Evolutionary conservation across 2,113 vertebrate genomes (phyloP).

Genomic region (Perca schrenkii): DNA sequence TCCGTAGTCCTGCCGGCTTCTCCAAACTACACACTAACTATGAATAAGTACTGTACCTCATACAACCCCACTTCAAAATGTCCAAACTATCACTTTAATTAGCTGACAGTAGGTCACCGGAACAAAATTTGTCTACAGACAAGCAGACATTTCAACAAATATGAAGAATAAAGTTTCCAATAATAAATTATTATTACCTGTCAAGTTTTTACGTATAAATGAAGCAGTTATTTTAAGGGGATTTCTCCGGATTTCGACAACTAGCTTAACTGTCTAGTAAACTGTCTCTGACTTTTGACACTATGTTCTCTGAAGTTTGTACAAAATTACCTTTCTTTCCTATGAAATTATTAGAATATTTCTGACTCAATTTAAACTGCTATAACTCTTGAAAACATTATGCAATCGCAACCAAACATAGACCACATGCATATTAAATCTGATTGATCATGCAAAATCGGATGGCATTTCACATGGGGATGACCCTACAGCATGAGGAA

Average conservation of each 20-base stretch:
- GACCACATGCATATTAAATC: neutral
- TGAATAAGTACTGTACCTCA: no score
- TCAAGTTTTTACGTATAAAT: neutral
- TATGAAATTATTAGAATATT: neutral
- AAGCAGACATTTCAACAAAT: neutral
- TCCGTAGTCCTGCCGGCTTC: no score
- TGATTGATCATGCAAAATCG: neutral
- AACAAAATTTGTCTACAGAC: neutral
- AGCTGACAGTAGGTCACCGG: no score
- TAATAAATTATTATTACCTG: neutral
- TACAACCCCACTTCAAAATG: no score
- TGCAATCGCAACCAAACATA: neutral
- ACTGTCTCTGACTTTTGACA: neutral
- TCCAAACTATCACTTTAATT: no score
- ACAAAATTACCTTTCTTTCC: neutral
- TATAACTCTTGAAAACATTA: neutral
- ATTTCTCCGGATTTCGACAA: neutral
- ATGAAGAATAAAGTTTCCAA: neutral
- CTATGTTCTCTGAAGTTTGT: neutral
- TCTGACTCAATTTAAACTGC: neutral
- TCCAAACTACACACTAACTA: no score
- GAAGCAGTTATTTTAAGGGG: neutral
- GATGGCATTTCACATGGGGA: neutral
- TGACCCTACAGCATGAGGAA: no score
- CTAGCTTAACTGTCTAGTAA: neutral